Conservation (phyloP, 1,140 invertebrate genomes). For the Rhopalosiphum padi region DNA sequence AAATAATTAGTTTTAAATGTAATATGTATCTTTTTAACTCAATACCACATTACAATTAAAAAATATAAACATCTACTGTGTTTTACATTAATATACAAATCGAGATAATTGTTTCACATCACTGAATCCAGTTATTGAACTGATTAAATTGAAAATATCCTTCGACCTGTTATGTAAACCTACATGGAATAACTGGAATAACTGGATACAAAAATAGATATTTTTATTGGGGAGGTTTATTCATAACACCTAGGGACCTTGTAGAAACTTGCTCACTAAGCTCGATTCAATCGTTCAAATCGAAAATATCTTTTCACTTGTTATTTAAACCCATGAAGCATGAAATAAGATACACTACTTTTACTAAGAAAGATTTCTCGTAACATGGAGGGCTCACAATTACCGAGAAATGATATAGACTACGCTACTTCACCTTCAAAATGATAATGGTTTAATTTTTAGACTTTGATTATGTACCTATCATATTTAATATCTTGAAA, state of each 20-base stretch:
- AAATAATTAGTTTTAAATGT: background rate
- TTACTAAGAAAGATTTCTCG: background rate
- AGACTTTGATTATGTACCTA: background rate
- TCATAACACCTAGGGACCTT: background rate
- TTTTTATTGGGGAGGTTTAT: background rate
- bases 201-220: too few species aligned
- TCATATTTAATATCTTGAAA: background rate
- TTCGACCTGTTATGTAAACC: too few species aligned
- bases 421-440: background rate
- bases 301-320: background rate
- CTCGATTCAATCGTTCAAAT: background rate
- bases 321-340: background rate
- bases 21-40: background rate
- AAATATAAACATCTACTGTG: background rate
- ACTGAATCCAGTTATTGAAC: too few species aligned
- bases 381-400: background rate
- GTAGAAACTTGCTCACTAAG: background rate
- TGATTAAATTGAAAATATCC: too few species aligned
- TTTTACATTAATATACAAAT: background rate
- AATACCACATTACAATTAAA: background rate
- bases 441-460: background rate
- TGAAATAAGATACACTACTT: background rate
- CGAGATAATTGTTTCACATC: background rate
- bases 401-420: background rate
- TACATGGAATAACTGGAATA: too few species aligned